Evolutionary conservation across 2,113 vertebrate species (phyloP).

Genomic region (Rhombomys opimus): DNA sequence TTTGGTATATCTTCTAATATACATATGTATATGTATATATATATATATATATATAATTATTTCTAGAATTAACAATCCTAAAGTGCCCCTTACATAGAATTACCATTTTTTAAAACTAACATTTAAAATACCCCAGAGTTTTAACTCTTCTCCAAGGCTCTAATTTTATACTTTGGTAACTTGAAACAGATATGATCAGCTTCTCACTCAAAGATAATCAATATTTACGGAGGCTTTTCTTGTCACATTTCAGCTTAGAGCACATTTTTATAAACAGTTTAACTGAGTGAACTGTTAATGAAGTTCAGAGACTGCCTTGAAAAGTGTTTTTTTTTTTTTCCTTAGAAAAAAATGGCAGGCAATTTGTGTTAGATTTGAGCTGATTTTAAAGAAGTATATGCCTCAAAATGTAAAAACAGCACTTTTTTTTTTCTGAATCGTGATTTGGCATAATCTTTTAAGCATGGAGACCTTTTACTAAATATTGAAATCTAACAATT

Average conservation of each 20-base stretch:
- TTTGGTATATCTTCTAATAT: conserved; percentile 55
- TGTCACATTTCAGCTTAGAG: conserved; percentile 81
- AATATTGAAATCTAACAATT: conserved; percentile 40
- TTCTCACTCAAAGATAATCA: conserved; percentile 38
- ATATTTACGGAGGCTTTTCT: conserved; percentile 56
- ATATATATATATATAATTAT: neutral
- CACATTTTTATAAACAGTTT: conserved; percentile 78
- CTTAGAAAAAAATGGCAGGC: conserved; percentile 61
- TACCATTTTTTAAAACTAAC: neutral
- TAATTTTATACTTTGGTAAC: conserved; percentile 56
- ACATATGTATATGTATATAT: too few species aligned
- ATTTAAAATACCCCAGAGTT: conserved; percentile 59
- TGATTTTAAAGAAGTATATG: neutral
- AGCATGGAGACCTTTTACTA: neutral
- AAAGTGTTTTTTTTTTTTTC: conserved; percentile 1
- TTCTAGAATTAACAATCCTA: conserved; percentile 38
- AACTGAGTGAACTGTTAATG: conserved; percentile 79
- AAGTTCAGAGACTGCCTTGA: conserved; percentile 58
- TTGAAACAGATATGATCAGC: conserved; percentile 66
- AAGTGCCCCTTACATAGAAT: conserved; percentile 49
- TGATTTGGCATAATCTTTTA: conserved; percentile 33
- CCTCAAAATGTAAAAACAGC: neutral
- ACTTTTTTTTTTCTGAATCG: conserved; percentile 56
- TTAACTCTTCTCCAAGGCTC: neutral
- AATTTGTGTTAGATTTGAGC: conserved; percentile 51